Percentiles rank a stretch among this genome's conserved stretches.
Conservation (phyloP, 2,797 vertebrate genomes). For the Bradypodion ventrale region DNA sequence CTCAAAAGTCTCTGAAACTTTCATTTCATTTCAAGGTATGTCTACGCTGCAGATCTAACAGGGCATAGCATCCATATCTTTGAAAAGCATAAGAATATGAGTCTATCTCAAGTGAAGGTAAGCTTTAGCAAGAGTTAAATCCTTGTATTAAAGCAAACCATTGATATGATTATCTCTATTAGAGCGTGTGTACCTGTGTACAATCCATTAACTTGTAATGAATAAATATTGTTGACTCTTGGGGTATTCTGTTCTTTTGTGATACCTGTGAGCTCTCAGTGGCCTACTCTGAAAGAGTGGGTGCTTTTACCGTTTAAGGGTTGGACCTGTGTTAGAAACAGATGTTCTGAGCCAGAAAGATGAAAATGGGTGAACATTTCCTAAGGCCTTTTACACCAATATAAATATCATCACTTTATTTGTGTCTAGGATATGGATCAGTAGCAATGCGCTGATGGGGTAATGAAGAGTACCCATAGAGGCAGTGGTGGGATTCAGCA, state of each 20-base stretch:
- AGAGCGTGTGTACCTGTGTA: neutral
- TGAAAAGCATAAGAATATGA: conserved; percentile 77
- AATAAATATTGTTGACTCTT: neutral
- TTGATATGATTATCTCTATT: neutral
- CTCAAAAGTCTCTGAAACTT: neutral
- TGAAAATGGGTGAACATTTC: neutral
- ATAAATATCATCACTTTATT: no score
- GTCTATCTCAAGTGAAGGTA: conserved; percentile 78
- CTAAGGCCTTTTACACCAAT: neutral
- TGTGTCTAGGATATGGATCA: neutral
- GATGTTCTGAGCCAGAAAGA: neutral
- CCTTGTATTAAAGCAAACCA: neutral
- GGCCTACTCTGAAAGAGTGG: neutral
- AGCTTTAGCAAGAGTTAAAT: conserved; percentile 41
- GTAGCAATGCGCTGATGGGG: no score
- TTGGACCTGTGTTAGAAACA: neutral
- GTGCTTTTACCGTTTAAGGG: neutral
- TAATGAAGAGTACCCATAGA: no score
- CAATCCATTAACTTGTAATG: neutral
- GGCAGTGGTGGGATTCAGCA: no score
- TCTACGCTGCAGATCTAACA: conserved; percentile 76
- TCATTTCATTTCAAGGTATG: conserved; percentile 71
- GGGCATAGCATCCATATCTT: conserved; percentile 73
- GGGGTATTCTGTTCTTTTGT: neutral
- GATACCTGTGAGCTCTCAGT: neutral